Conservation (phyloP, 2,113 vertebrate genomes). For the Corythornis vintsioides region DNA sequence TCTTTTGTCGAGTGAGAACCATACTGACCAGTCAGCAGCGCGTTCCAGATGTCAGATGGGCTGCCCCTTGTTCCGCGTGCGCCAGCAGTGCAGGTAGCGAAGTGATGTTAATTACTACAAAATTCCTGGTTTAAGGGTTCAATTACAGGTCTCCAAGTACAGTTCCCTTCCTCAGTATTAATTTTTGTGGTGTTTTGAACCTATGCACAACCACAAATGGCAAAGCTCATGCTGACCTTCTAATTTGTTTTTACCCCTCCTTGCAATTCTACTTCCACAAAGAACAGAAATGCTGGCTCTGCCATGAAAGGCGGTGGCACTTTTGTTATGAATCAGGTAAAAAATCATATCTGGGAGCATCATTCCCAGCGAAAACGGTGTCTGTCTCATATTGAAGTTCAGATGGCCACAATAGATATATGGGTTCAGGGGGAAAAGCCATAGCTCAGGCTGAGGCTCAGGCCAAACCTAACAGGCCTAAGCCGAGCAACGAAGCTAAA, state of each 20-base stretch:
- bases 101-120: not conserved
- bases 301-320: not conserved
- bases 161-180: not conserved
- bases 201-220: accelerated
- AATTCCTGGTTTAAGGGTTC: conserved; percentile 20
- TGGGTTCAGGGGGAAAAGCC: too few species aligned
- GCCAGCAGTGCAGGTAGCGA: too few species aligned
- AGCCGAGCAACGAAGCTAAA: too few species aligned
- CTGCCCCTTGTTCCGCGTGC: too few species aligned
- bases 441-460: too few species aligned
- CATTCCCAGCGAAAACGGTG: not conserved
- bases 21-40: too few species aligned
- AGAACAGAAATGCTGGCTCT: not conserved
- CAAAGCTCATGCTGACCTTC: not conserved
- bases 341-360: not conserved
- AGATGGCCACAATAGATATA: too few species aligned
- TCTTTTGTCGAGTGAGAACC: too few species aligned
- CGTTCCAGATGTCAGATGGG: too few species aligned
- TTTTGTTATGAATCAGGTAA: not conserved
- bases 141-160: not conserved
- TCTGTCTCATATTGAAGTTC: not conserved
- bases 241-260: not conserved
- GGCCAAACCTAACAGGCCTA: too few species aligned
- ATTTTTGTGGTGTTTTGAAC: not conserved
- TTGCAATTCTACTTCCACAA: not conserved